phyloP scores from a whole-genome alignment of 2,888 invertebrate species.

The Apamea crenata region DNA sequence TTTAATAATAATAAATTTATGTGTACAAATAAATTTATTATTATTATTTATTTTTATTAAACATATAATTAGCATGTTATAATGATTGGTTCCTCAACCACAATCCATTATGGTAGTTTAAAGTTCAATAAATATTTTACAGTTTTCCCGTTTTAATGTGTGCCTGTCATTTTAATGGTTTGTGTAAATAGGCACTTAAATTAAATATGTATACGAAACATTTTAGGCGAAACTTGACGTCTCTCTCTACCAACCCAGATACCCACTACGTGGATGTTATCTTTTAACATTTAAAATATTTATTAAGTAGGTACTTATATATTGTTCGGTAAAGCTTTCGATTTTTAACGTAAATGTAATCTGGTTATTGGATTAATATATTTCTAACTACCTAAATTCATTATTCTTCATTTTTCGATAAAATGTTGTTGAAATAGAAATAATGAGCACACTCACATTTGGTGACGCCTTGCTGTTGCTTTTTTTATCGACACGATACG shows the following conservation, averaged over 20 bases:
- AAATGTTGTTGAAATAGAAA: conserved; percentile 19
- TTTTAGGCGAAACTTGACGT: neutral
- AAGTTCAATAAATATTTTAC: neutral
- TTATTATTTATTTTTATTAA: too few relatives aligned
- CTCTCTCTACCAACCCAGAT: neutral
- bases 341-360: conserved; percentile 1
- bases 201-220: neutral
- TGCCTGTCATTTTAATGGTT: neutral
- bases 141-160: neutral
- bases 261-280: too few relatives aligned
- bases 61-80: too few relatives aligned
- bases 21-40: too few relatives aligned
- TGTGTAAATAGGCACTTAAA: neutral
- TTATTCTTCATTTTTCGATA: conserved; percentile 1
- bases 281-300: neutral
- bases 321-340: neutral
- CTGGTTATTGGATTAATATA: neutral
- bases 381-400: neutral
- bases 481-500: conserved; percentile 39
- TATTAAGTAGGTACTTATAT: too few relatives aligned
- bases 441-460: conserved; percentile 32
- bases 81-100: conserved; percentile 1
- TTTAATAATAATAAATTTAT: too few relatives aligned
- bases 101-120: neutral
- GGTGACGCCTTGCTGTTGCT: conserved; percentile 11